Base-by-base conservation (phyloP, 1,140 invertebrate genomes). In the Lepidurus couesii region DNA sequence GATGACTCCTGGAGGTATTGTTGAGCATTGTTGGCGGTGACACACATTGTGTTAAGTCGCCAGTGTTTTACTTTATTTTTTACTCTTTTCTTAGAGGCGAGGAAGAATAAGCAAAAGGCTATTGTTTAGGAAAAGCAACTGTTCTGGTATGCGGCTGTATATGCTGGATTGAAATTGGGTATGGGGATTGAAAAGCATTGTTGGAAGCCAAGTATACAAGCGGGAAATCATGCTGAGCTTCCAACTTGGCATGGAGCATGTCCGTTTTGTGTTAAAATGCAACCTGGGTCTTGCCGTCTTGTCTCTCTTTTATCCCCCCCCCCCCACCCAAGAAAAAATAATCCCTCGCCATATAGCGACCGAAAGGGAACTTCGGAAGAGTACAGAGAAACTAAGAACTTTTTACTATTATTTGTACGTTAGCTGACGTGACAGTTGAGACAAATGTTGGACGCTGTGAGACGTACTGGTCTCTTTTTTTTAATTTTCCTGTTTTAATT, bases 121-220 rank as follows among this genome's bases (percentile, higher is more conserved):
- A 65, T 65, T 65, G 21, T 65, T 13, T 5, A n/a, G 21, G 7
- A 21, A n/a, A 65, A 13, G 53, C 21, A n/a, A 65, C 34, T 65
- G 53, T 65, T 65, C 53, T 16, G 53, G 53, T n/a, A 65, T 65
- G 53, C 21, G 21, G 16, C 21, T 21, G 9, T 65, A 21, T 65
- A 7, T 65, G 53, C 53, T 65, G 53, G 53, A 21, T 21, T 21
- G 16, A 65, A 65, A 65, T 65, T 65, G 53, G 53, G 53, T 13
- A 65, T 65, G 13, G 16, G 53, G 53, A 65, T 65, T 65, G 53
- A 65, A 65, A 65, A 65, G 53, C 53, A 65, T 65, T 65, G 53
- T 65, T 65, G 53, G 53, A 65, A 65, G 53, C 53, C 53, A 65
- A 65, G 53, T 65, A 7, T 65, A 21, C 53, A 65, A 65, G n/a